phyloP scores from a whole-genome alignment of 2,797 vertebrate genomes.

The Botia almorhae region DNA sequence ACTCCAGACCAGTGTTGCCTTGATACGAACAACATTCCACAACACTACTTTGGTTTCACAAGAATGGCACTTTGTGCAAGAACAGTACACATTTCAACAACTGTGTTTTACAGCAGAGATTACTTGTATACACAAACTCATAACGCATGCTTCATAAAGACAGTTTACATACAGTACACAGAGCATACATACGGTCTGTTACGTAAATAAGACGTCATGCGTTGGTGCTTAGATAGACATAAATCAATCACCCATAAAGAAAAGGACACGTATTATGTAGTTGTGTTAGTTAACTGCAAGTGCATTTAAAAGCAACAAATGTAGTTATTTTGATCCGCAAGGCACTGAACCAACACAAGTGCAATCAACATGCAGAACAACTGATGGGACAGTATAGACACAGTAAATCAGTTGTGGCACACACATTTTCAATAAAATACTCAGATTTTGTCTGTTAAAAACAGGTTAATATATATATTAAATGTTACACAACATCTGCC shows the following conservation, averaged over 20 bases:
- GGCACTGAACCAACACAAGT: slow-evolving; percentile 46
- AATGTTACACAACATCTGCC: not conserved
- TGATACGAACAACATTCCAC: slow-evolving; percentile 25
- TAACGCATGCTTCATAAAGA: slow-evolving; percentile 23
- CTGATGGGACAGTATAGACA: not conserved
- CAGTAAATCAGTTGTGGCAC: slow-evolving; percentile 43
- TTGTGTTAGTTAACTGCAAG: slow-evolving; percentile 9
- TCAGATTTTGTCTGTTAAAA: not conserved
- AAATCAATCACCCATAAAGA: not conserved
- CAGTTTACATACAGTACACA: slow-evolving; percentile 28
- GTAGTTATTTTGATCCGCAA: slow-evolving; percentile 38
- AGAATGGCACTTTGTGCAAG: slow-evolving; percentile 46
- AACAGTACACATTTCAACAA: slow-evolving; percentile 24
- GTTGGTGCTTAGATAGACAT: not conserved
- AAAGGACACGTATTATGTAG: not conserved
- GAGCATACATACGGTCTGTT: slow-evolving; percentile 42
- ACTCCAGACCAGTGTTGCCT: slow-evolving; percentile 15
- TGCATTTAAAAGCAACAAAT: slow-evolving; percentile 32
- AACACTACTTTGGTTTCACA: slow-evolving; percentile 50
- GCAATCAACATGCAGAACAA: slow-evolving; percentile 16
- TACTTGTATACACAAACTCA: slow-evolving; percentile 17
- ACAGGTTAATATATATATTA: not conserved
- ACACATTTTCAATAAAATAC: slow-evolving; percentile 18
- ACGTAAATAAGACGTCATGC: slow-evolving; percentile 20
- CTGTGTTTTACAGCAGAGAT: slow-evolving; percentile 36